phyloP scores from a whole-genome alignment of 2,888 invertebrate genomes.

The Uloborus plumipes region DNA sequence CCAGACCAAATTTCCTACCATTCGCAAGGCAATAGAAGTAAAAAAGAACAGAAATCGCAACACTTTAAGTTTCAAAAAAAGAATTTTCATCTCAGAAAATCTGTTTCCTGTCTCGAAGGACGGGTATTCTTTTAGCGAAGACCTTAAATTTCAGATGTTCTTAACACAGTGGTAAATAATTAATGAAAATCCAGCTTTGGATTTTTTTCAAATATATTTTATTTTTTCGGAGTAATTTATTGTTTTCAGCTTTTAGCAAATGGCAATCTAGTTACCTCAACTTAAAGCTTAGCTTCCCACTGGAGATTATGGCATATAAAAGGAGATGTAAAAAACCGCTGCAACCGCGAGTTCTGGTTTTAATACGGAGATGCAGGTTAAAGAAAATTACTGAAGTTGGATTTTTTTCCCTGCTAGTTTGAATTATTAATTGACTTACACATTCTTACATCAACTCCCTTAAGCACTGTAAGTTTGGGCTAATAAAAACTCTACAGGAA shows the following conservation, averaged over 20 bases:
- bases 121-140: not conserved
- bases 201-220: not conserved
- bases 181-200: conserved; percentile 16
- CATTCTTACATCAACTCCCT: too few relatives aligned
- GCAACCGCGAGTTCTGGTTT: conserved; percentile 5
- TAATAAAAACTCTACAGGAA: too few relatives aligned
- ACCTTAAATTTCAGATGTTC: conserved; percentile 1
- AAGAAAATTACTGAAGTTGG: too few relatives aligned
- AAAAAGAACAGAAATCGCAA: too few relatives aligned
- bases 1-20: not conserved
- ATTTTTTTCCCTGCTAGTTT: too few relatives aligned
- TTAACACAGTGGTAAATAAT: conserved; percentile 22
- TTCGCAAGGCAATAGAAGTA: not conserved
- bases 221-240: conserved; percentile 24
- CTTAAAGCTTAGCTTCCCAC: not conserved
- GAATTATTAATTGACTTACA: too few relatives aligned
- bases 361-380: too few relatives aligned
- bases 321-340: conserved; percentile 1
- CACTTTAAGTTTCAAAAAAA: too few relatives aligned
- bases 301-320: conserved; percentile 5
- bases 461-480: too few relatives aligned
- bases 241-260: conserved; percentile 10
- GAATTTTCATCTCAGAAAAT: too few relatives aligned
- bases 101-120: too few relatives aligned
- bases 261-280: conserved; percentile 23